Percentiles rank a stretch among this genome's conserved stretches.
Conservation (phyloP, 1,140 invertebrate genomes). For the Drosophila nannoptera region DNA sequence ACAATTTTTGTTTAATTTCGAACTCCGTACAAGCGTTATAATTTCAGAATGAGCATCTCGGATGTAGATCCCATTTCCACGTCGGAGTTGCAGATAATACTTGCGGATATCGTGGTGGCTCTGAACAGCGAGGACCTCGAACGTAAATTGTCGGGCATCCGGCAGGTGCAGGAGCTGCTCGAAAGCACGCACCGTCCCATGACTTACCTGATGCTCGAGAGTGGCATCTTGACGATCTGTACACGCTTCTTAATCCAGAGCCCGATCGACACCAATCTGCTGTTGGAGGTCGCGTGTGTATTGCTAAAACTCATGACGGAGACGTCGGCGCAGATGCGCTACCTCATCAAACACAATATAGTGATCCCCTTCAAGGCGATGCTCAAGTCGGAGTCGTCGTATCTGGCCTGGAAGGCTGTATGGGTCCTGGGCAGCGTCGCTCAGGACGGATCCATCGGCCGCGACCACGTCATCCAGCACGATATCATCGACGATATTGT, state of each 20-base stretch:
- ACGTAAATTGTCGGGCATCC: slow-evolving; percentile 84
- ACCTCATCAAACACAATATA: slow-evolving; percentile 91
- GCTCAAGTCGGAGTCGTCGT: slow-evolving; percentile 85
- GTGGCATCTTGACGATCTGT: slow-evolving; percentile 92
- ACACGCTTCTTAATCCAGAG: slow-evolving; percentile 88
- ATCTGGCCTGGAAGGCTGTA: slow-evolving; percentile 96
- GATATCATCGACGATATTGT: slow-evolving; percentile 85
- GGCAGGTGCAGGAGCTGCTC: no score
- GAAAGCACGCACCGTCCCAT: slow-evolving; percentile 98
- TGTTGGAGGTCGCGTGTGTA: slow-evolving; percentile 99
- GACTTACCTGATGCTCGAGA: slow-evolving; percentile 90
- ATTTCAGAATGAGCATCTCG: no score
- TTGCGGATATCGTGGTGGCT: slow-evolving; percentile 83
- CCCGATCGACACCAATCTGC: slow-evolving; percentile 87
- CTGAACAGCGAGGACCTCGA: slow-evolving; percentile 83
- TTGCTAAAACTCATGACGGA: slow-evolving; percentile 99
- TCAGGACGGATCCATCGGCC: slow-evolving; percentile 88
- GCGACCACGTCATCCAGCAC: slow-evolving; percentile 87
- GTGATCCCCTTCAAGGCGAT: slow-evolving; percentile 91
- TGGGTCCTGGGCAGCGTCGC: slow-evolving; percentile 99
- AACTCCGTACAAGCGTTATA: slow-evolving; percentile 95
- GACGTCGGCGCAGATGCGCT: slow-evolving; percentile 92
- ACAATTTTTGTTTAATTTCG: no score
- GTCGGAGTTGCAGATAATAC: slow-evolving; percentile 79
- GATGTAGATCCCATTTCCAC: slow-evolving; percentile 81